Percentiles rank a stretch among this genome's conserved stretches.
phyloP scores from a whole-genome alignment of 2,113 vertebrate genomes.

The Pyrgilauda ruficollis region DNA sequence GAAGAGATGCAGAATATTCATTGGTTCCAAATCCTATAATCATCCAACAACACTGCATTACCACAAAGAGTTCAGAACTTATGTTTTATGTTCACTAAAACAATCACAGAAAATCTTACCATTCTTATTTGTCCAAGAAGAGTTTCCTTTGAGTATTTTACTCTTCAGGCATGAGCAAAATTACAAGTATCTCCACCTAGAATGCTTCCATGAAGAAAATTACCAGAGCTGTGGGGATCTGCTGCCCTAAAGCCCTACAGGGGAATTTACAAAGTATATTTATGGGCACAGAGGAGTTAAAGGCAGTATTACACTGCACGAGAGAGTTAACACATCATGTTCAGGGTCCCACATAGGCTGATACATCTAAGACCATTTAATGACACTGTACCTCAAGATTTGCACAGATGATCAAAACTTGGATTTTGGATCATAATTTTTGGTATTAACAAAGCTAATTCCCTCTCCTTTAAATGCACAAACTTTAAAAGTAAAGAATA shows the following conservation, averaged over 20 bases:
- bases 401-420: not conserved
- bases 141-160: not conserved
- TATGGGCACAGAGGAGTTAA: not conserved
- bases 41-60: conserved; percentile 65
- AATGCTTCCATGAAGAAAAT: not conserved
- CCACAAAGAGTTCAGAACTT: not conserved
- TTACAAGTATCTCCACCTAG: not conserved
- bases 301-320: not conserved
- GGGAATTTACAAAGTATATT: not conserved
- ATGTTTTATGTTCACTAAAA: not conserved
- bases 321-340: not conserved
- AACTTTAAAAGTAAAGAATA: not conserved
- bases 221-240: not conserved
- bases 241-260: not conserved
- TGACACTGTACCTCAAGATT: not conserved
- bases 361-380: not conserved
- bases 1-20: conserved; percentile 63
- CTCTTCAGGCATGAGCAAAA: not conserved
- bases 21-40: conserved; percentile 73
- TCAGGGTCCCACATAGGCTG: not conserved
- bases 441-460: not conserved
- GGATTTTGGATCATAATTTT: not conserved
- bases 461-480: not conserved
- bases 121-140: not conserved
- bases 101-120: not conserved